phyloP scores from a whole-genome alignment of 1,140 invertebrate species.

The Chelonus insularis region DNA sequence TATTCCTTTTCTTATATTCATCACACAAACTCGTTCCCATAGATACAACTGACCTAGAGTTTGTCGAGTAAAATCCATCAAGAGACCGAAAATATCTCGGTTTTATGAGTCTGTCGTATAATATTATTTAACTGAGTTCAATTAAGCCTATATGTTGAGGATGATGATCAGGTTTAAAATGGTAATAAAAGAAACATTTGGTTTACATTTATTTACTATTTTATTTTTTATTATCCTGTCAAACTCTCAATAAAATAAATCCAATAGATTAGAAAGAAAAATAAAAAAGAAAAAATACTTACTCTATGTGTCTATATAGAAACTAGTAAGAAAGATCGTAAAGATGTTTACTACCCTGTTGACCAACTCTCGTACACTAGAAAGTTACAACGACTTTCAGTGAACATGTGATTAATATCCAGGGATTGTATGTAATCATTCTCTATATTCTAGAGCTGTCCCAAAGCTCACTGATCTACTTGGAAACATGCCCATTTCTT shows the following conservation, averaged over 20 bases:
- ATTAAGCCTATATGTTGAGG: slow-evolving; percentile 33
- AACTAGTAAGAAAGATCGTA: slow-evolving; percentile 48
- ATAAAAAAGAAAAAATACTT: slow-evolving; percentile 24
- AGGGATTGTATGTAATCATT: slow-evolving; percentile 51
- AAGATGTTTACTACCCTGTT: slow-evolving; percentile 48
- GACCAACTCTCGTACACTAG: slow-evolving; percentile 28
- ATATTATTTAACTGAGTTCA: slow-evolving; percentile 49
- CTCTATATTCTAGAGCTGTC: slow-evolving; percentile 41
- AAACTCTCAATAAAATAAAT: slow-evolving; percentile 20
- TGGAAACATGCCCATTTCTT: slow-evolving; percentile 25
- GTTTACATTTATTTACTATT: not conserved
- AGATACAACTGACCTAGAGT: slow-evolving; percentile 11
- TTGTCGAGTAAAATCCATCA: slow-evolving; percentile 9
- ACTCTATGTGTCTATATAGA: slow-evolving; percentile 32
- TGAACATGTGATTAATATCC: slow-evolving; percentile 50
- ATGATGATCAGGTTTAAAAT: not conserved
- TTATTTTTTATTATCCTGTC: slow-evolving; percentile 6
- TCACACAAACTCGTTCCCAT: slow-evolving; percentile 10
- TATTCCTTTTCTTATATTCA: slow-evolving; percentile 21
- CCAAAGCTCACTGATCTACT: slow-evolving; percentile 31
- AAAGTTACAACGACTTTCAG: slow-evolving; percentile 37
- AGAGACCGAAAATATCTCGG: slow-evolving; percentile 40
- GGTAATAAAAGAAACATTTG: not conserved
- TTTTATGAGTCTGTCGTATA: slow-evolving; percentile 49
- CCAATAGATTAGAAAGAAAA: slow-evolving; percentile 23